These are phyloP conservation scores for Naso thynnoides DNA, from an alignment of 2,797 vertebrate genomes.

Conservation along the genomic window DNA sequence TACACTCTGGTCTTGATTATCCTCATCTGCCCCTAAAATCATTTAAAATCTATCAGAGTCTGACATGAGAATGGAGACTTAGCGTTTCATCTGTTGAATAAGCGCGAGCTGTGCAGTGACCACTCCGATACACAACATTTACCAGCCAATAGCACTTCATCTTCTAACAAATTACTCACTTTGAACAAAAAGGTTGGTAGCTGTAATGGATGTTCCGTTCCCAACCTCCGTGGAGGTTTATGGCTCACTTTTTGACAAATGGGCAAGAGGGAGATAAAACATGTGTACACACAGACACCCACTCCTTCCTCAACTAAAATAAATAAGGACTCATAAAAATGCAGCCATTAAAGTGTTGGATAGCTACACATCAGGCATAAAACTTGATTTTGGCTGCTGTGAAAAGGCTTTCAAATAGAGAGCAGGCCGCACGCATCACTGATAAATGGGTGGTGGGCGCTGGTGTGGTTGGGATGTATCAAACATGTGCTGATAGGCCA, in stretches of 20 bases:
- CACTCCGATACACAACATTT: slow-evolving; percentile 47
- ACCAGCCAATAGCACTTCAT: slow-evolving; percentile 58
- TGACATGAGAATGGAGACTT: slow-evolving; percentile 28
- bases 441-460: slow-evolving; percentile 65
- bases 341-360: slow-evolving; percentile 67
- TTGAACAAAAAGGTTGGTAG: slow-evolving; percentile 49
- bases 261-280: slow-evolving; percentile 57
- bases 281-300: slow-evolving; percentile 50
- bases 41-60: slow-evolving; percentile 69
- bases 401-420: slow-evolving; percentile 60
- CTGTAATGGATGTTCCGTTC: slow-evolving; percentile 56
- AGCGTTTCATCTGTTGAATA: slow-evolving; percentile 29
- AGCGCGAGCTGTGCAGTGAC: slow-evolving; percentile 25
- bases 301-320: slow-evolving; percentile 64
- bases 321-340: slow-evolving; percentile 76
- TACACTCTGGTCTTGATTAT: slow-evolving; percentile 82
- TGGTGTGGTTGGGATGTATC: slow-evolving; percentile 64
- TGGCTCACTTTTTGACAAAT: slow-evolving; percentile 68
- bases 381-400: slow-evolving; percentile 66
- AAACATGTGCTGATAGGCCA: slow-evolving; percentile 55
- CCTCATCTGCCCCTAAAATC: slow-evolving; percentile 70
- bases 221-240: slow-evolving; percentile 60
- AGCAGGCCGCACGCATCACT: slow-evolving; percentile 49
- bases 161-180: slow-evolving; percentile 38
- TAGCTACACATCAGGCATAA: slow-evolving; percentile 59